Conservation (phyloP, 2,113 vertebrate genomes). For the Engystomops pustulosus region DNA sequence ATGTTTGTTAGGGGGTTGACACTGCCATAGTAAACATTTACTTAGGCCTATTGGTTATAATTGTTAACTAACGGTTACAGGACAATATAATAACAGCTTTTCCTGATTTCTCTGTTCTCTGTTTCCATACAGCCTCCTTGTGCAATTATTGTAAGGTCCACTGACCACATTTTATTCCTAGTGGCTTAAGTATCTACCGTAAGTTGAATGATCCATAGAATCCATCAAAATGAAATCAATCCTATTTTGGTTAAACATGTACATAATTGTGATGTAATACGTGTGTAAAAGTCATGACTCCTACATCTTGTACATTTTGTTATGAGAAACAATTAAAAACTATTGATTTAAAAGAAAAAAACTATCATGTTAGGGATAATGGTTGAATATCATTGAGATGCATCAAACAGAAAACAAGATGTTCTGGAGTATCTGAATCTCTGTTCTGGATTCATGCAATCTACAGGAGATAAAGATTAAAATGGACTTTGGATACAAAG, state of each 20-base stretch:
- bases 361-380: too few species aligned
- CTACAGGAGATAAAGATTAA: neutral
- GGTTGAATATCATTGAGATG: neutral
- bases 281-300: neutral
- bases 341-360: too few species aligned
- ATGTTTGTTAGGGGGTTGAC: neutral
- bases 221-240: neutral
- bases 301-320: neutral
- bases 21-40: conserved; percentile 9
- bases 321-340: neutral
- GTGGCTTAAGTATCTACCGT: neutral
- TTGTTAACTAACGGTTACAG: conserved; percentile 31
- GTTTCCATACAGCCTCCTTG: neutral
- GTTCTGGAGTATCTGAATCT: neutral
- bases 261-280: neutral
- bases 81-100: conserved; percentile 34
- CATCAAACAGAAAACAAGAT: neutral
- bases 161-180: conserved; percentile 22
- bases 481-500: neutral
- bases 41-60: conserved; percentile 1
- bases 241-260: neutral
- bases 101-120: neutral
- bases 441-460: neutral
- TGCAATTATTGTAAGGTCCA: neutral
- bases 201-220: neutral